These are phyloP conservation scores for Mystacides longicornis DNA, from an alignment of 2,888 invertebrate species.

Conservation along the genomic window DNA sequence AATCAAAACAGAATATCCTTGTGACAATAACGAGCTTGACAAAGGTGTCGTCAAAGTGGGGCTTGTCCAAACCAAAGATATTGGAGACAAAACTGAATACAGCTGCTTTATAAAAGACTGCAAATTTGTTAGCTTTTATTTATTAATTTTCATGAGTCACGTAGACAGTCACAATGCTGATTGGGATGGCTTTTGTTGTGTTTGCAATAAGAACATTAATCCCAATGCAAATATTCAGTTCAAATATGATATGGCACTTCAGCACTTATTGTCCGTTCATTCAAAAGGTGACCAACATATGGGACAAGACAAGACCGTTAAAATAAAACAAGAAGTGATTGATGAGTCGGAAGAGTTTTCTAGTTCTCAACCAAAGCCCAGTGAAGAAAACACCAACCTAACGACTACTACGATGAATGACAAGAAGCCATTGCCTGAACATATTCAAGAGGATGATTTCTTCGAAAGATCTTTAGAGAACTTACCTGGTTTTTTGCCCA, in stretches of 20 bases:
- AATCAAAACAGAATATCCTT: background rate
- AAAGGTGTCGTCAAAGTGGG: slow-evolving; percentile 9
- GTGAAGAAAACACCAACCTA: background rate
- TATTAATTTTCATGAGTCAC: slow-evolving; percentile 33
- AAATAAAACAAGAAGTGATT: slow-evolving; percentile 2
- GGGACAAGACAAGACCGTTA: background rate
- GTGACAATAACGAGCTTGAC: background rate
- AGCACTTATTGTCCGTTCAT: slow-evolving; percentile 32
- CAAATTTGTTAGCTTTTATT: slow-evolving; percentile 32
- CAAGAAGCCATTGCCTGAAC: background rate
- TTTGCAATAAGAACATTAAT: slow-evolving; percentile 40
- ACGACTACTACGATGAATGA: background rate
- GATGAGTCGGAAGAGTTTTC: background rate
- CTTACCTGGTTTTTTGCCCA: no score
- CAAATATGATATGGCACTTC: slow-evolving; percentile 35
- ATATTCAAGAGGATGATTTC: no score
- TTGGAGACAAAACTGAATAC: slow-evolving; percentile 5
- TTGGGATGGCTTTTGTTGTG: slow-evolving; percentile 51
- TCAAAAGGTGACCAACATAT: background rate
- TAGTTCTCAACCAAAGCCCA: background rate
- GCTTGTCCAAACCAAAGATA: slow-evolving; percentile 5
- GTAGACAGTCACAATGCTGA: slow-evolving; percentile 34
- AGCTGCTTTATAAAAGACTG: slow-evolving; percentile 32
- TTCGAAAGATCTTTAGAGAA: no score
- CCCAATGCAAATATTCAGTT: slow-evolving; percentile 35